phyloP scores from a whole-genome alignment of 2,113 vertebrate genomes.

The Microcebus jonahi region DNA sequence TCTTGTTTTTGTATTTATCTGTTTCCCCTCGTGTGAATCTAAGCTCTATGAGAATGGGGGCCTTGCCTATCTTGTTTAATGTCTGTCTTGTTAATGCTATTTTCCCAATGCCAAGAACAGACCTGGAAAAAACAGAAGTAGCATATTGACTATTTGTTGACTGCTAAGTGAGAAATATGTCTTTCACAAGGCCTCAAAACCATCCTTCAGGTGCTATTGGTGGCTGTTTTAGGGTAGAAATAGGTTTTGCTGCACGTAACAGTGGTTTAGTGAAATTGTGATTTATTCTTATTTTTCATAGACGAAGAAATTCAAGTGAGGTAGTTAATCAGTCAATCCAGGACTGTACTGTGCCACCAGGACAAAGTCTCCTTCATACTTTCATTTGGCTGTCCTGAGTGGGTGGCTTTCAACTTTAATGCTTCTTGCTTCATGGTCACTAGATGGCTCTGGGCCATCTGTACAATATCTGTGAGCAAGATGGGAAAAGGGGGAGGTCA shows the following conservation, averaged over 20 bases:
- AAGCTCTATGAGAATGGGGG: not conserved
- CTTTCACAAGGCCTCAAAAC: slow-evolving; percentile 20
- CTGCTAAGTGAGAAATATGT: not conserved
- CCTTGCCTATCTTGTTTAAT: slow-evolving; percentile 19
- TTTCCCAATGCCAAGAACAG: not conserved
- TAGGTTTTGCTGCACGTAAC: not conserved
- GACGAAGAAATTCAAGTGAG: not conserved
- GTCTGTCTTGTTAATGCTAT: not conserved
- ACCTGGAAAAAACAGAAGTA: not conserved
- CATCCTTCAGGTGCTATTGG: not conserved
- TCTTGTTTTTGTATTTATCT: not conserved
- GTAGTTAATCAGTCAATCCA: not conserved
- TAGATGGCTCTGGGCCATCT: not conserved
- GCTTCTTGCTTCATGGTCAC: not conserved
- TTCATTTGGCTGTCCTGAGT: not conserved
- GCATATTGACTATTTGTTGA: slow-evolving; percentile 8
- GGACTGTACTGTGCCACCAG: not conserved
- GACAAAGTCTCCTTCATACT: not conserved
- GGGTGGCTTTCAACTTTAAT: not conserved
- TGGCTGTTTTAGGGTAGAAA: not conserved
- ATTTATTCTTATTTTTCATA: not conserved
- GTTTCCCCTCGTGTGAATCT: not conserved
- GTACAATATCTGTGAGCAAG: not conserved
- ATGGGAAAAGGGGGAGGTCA: not conserved
- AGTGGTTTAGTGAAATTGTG: not conserved